Evolutionary conservation across 2,113 vertebrate species (phyloP), one percentile per base, ranked within the genome.

Genomic region (Zapornia atra): DNA sequence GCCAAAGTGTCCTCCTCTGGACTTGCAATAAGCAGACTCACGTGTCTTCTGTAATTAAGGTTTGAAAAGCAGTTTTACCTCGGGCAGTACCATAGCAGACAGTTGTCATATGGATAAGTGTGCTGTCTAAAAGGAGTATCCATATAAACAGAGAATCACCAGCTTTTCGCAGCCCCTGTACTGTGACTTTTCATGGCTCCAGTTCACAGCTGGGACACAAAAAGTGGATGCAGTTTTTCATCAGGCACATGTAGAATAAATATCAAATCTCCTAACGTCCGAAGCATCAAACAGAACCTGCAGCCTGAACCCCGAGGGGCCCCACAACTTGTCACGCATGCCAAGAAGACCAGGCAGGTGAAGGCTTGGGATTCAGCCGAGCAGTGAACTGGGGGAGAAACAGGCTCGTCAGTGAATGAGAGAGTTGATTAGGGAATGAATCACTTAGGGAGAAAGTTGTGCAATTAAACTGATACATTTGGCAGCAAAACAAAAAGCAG

Each of bases 401-500:
- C 54, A 46, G 69, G 29, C 82, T 90, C 36, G 17, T n/a, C 88
- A 50, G 34, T 64, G 94, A 90, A 81, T 15, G 77, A 70, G 34
- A 46, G 75, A 80, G 85, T 83, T 92, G 82, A 93, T 92, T 88
- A 75, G 88, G 86, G 90, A 96, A 93, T 84, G 28, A 95, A 94
- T 93, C 94, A 93, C 80, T 92, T 92, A 61, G 57, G 81, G 76
- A 94, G 77, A 92, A 93, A 91, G 90, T 93, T 91, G 86, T 93
- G 88, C 94, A 96, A 92, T 96, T 94, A 93, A 94, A 88, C 65
- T 78, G 96, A 95, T 94, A 94, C 79, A 96, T 69, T 21, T 95
- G 94, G 91, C 95, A 96, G 88, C 33, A 82, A 84, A 93, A 96
- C 93, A 92, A 90, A 96, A 96, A 86, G 69, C 77, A 89, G 82